Conservation (phyloP, 2,888 invertebrate genomes). For the Coenonympha arcania region DNA sequence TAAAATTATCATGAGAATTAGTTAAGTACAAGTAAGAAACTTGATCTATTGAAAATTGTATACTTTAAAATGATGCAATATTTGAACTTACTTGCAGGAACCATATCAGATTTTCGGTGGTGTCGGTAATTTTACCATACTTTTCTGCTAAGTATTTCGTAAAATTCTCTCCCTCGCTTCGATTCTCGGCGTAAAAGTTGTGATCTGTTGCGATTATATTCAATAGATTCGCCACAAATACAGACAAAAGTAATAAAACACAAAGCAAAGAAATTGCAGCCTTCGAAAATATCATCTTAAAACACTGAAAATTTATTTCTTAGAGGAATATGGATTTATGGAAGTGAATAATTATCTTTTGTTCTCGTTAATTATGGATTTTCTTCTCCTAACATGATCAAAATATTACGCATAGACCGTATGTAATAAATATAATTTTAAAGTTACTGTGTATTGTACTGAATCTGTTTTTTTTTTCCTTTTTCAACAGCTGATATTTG, state of each 20-base stretch:
- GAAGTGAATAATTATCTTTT: background rate
- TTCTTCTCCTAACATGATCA: conserved; percentile 5
- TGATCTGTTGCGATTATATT: conserved; percentile 78
- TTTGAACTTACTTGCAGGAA: conserved; percentile 79
- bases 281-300: conserved; percentile 77
- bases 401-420: too few relatives aligned
- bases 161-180: conserved; percentile 48
- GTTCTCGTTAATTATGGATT: conserved; percentile 1
- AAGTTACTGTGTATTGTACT: too few relatives aligned
- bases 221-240: conserved; percentile 80
- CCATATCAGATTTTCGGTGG: conserved; percentile 78
- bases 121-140: conserved; percentile 69
- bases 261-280: conserved; percentile 75
- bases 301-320: too few relatives aligned
- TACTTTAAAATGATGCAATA: too few relatives aligned
- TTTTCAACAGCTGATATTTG: conserved; percentile 17
- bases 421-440: too few relatives aligned
- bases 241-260: conserved; percentile 77
- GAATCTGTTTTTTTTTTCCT: conserved; percentile 8
- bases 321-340: background rate
- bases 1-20: too few relatives aligned
- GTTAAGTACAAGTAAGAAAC: too few relatives aligned
- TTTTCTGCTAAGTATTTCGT: conserved; percentile 50
- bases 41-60: too few relatives aligned
- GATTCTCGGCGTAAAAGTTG: conserved; percentile 53